These are phyloP conservation scores for Sminthurinus signatus DNA, from an alignment of 1,140 invertebrate genomes.

Conservation along the genomic window DNA sequence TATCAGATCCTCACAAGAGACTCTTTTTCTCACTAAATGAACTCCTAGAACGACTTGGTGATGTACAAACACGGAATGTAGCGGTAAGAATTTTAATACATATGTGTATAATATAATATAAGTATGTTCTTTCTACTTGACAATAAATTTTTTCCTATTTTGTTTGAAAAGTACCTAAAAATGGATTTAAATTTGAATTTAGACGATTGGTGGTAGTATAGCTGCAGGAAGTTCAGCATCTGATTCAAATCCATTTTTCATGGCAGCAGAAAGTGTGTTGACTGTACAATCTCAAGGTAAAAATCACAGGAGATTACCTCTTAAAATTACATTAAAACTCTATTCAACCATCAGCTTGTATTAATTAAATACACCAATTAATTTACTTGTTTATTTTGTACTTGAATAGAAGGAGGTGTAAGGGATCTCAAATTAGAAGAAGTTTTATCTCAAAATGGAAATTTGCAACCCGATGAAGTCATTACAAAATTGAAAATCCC, in stretches of 20 bases:
- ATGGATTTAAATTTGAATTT: neutral
- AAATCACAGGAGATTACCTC: too few relatives aligned
- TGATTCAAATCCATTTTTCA: neutral
- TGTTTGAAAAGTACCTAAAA: neutral
- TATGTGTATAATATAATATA: neutral
- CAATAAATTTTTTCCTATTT: neutral
- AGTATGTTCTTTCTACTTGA: neutral
- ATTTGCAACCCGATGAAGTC: neutral
- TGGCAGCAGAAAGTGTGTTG: neutral
- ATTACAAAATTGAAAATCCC: neutral
- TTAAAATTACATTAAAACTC: too few relatives aligned
- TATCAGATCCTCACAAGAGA: conserved; percentile 51
- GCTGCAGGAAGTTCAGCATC: conserved; percentile 48
- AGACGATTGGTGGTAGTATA: neutral
- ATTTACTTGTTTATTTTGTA: neutral
- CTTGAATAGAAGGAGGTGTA: too few relatives aligned
- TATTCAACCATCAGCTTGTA: neutral
- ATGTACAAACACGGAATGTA: conserved; percentile 68
- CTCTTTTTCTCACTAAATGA: conserved; percentile 65
- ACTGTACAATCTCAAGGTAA: neutral
- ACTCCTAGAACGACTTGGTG: conserved; percentile 90
- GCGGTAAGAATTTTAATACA: conserved; percentile 14
- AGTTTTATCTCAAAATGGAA: neutral
- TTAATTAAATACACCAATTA: neutral
- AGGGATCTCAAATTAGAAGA: too few relatives aligned